Conservation (phyloP, 2,113 vertebrate genomes). For the Mesitornis unicolor region DNA sequence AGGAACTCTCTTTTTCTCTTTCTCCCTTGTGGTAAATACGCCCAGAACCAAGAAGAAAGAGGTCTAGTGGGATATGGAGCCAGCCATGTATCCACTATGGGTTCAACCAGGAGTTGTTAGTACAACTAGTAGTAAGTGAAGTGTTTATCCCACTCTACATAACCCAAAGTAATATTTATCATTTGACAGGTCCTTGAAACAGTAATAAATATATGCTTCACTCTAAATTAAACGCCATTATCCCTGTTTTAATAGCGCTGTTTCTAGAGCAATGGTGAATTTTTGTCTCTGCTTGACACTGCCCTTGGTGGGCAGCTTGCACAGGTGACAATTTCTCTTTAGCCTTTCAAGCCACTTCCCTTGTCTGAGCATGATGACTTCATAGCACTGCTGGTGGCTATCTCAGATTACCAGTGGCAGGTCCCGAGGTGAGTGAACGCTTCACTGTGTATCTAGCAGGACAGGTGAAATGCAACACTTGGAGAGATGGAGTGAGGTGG, state of each 20-base stretch:
- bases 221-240: neutral
- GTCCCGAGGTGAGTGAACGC: neutral
- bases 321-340: neutral
- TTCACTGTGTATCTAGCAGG: neutral
- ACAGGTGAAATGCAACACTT: neutral
- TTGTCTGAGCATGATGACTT: neutral
- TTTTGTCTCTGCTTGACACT: neutral
- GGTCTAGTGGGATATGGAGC: neutral
- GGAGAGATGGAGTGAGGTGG: neutral
- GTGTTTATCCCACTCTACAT: neutral
- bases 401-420: neutral
- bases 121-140: neutral
- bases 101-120: neutral
- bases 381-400: neutral
- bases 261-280: neutral
- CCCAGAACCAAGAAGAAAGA: neutral
- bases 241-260: neutral
- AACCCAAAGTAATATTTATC: neutral
- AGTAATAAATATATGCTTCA: neutral
- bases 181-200: neutral
- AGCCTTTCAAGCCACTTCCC: neutral
- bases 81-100: neutral
- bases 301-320: neutral
- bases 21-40: rapidly evolving
- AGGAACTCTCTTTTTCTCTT: neutral